Evolutionary conservation across 2,797 vertebrate species (phyloP), one percentile per base, ranked within the genome.

Genomic region (Dendrocincla fuliginosa): DNA sequence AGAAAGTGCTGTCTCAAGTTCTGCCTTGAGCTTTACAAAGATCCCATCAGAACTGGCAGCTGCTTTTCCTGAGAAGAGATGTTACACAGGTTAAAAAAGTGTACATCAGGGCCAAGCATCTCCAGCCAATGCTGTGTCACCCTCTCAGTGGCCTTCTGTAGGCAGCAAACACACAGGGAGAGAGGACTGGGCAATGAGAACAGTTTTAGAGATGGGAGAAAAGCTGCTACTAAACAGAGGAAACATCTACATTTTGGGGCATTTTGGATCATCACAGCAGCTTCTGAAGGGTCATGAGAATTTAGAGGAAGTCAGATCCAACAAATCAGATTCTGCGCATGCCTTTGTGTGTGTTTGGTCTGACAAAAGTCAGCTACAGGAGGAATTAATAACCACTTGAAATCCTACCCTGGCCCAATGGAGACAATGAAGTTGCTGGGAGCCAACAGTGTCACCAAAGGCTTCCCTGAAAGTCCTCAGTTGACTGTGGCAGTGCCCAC

Each of bases 101-200:
- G 11, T 28, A 10, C 0, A 0, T 28, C 57, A 68, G 69, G 60
- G 59, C 22, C 1, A 0, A 13, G 59, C 49, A 33, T 8, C 39
- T 76, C 16, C 23, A 27, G 6, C 23, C 28, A 8, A 2, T 2
- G 9, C 68, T 32, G 28, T 24, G 46, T 22, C 19, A 23, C 3
- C 28, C 24, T 1, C 19, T 44, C 33, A 24, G 44, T 2, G 35
- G 5, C 16, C 33, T 39, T 12, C 47, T 46, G 41, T 16, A 42
- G 30, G 59, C 9, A 70, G 32, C 28, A 60, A 68, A 50, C 39
- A 23, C 83, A n/a, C 19, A 63, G n/a, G 30, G 24, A 74, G 25
- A 41, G 11, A 30, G 27, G 39, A 13, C 8, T 16, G 33, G 42
- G 41, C 47, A 83, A 5, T 9, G 53, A 12, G 20, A 73, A 6